A percentile compares a stretch with the other conserved stretches of the same genome.
phyloP scores from a whole-genome alignment of 2,113 vertebrate species.

The Benitochromis conjunctus region DNA sequence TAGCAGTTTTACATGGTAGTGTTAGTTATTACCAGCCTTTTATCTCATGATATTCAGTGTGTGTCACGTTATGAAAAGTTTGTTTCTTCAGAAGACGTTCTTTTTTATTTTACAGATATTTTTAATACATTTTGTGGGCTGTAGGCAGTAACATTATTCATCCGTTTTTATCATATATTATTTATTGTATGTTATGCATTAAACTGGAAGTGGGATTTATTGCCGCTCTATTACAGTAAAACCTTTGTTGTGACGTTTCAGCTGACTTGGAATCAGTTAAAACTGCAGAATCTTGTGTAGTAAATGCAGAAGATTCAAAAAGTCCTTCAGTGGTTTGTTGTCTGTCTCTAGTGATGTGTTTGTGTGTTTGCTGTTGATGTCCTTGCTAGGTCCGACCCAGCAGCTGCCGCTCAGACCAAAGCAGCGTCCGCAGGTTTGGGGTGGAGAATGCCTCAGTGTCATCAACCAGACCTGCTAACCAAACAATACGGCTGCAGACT shows the following conservation, averaged over 20 bases:
- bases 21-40: neutral
- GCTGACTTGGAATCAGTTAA: neutral
- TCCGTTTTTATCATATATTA: neutral
- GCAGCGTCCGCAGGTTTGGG: neutral
- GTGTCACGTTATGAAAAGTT: neutral
- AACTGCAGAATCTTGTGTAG: neutral
- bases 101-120: neutral
- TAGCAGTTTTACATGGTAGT: neutral
- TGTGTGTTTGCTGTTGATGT: neutral
- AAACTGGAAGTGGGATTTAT: neutral
- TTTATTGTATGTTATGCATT: neutral
- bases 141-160: neutral
- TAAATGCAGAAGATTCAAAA: neutral
- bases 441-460: neutral
- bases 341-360: neutral
- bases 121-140: neutral
- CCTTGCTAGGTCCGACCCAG: constrained; percentile 12
- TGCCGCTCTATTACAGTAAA: neutral
- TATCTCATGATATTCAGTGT: neutral
- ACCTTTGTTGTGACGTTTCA: neutral
- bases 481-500: neutral
- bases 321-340: neutral
- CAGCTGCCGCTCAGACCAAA: constrained; percentile 14
- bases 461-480: neutral
- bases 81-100: neutral